Evolutionary conservation across 2,113 vertebrate species (phyloP), one percentile per base, ranked within the genome.

Genomic region (Leptobrachium ailaonicum): DNA sequence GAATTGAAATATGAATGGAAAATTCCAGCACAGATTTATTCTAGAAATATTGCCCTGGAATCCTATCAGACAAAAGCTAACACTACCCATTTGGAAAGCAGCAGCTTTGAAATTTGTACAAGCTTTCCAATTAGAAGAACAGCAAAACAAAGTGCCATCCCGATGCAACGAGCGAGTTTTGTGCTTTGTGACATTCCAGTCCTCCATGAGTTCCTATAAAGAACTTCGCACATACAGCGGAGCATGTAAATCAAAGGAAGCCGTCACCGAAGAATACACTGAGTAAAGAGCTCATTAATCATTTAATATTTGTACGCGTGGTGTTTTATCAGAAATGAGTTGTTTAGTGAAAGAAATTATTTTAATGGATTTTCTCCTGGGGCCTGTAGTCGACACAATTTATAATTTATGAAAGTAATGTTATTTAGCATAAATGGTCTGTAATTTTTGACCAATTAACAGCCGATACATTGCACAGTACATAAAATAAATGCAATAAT

Each of bases 271-370:
- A 56, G 62, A 74, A 66, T 67, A 11, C 50, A 53, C 40, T 58
- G 43, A 58, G 45, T 62, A 66, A 66, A 67, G 44, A 56, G 64
- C 64, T 80, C 63, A 80, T 80, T 74, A 74, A 74, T 80, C 71
- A 80, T 80, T 80, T 74, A 80, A 68, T 74, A 80, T 73, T 80
- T 80, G 71, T 64, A 74, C 6, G 9, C 50, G 41, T 74, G 63
- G 64, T 68, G 63, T 80, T 79, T 80, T 74, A 80, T 74, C 64
- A 74, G 62, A 72, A 74, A 68, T 74, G 41, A 74, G 78, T 68
- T 73, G 69, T 66, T 73, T 80, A 68, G 63, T 41, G 10, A 12
- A 80, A 80, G 50, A 66, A 73, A 74, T 74, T 14, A 62, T 73
- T 74, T 66, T 80, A 74, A 80, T 74, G 78, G 64, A 68, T 80